These are phyloP conservation scores for Phrynocephalus forsythii DNA, from an alignment of 2,797 vertebrate species.

Conservation along the genomic window DNA sequence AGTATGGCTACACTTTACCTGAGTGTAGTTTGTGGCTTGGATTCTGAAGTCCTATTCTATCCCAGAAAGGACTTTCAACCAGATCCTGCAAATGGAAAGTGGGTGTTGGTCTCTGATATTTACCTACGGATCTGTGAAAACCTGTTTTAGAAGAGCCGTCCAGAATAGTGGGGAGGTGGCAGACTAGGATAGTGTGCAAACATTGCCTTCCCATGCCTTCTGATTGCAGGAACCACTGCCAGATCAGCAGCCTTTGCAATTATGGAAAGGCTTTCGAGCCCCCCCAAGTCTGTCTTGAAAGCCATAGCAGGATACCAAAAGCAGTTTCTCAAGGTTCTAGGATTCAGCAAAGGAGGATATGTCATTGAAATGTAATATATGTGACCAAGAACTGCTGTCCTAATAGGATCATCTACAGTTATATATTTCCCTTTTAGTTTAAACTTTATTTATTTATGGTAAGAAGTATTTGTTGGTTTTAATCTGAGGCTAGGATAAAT, in stretches of 20 bases:
- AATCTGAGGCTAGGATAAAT: conserved; percentile 4
- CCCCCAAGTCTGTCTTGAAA: conserved; percentile 16
- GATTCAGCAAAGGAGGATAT: background rate
- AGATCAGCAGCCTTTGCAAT: background rate
- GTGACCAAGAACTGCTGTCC: background rate
- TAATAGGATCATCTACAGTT: conserved; percentile 10
- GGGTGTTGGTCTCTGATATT: too few species aligned
- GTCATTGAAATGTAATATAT: conserved; percentile 16
- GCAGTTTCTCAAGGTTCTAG: background rate
- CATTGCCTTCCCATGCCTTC: background rate
- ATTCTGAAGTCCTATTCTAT: conserved; percentile 7
- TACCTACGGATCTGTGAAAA: background rate
- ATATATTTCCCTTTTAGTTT: conserved; percentile 43
- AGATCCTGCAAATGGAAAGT: background rate
- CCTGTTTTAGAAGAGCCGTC: background rate
- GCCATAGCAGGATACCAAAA: background rate
- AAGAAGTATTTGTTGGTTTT: background rate
- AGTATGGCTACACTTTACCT: conserved; percentile 21
- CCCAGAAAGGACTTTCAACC: background rate
- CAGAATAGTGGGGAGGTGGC: background rate
- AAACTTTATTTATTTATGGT: conserved; percentile 22
- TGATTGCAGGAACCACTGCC: background rate
- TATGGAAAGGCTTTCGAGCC: background rate
- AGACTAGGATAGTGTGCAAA: background rate
- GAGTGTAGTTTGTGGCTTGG: background rate